These are phyloP conservation scores for Dryocosmus kuriphilus DNA, from an alignment of 2,888 invertebrate genomes.

Conservation along the genomic window DNA sequence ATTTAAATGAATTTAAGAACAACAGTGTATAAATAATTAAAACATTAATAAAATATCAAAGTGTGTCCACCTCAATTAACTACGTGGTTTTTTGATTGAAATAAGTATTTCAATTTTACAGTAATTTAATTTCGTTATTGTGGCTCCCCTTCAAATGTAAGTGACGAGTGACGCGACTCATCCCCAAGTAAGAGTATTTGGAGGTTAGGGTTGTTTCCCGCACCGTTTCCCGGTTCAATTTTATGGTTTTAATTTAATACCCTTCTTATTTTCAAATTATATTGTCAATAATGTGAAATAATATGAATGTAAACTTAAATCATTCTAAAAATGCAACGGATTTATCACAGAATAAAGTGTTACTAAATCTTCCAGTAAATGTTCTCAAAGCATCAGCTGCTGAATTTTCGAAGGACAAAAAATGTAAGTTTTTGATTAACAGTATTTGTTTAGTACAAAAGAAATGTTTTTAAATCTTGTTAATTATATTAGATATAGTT, in stretches of 20 bases:
- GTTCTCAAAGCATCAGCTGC: slow-evolving; percentile 61
- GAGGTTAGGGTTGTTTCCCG: not conserved
- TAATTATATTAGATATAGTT: not conserved
- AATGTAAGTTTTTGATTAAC: slow-evolving; percentile 60
- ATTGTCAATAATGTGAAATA: not conserved
- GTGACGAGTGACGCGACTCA: too few species aligned
- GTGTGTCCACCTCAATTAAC: not conserved
- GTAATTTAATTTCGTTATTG: not conserved
- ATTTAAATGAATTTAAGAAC: not conserved
- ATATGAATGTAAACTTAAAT: not conserved
- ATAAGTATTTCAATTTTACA: not conserved
- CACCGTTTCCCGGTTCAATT: not conserved
- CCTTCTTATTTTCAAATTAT: not conserved
- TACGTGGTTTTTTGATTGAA: not conserved
- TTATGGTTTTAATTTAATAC: not conserved
- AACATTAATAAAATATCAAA: not conserved
- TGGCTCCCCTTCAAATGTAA: not conserved
- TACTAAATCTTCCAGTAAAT: not conserved
- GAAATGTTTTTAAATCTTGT: not conserved
- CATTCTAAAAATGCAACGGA: not conserved
- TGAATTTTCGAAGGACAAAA: slow-evolving; percentile 64
- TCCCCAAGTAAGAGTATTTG: too few species aligned
- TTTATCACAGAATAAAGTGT: slow-evolving; percentile 8
- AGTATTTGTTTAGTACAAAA: slow-evolving; percentile 12
- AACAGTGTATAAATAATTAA: not conserved